Percentiles rank a stretch among this genome's conserved stretches.
Evolutionary conservation across 2,113 vertebrate species (phyloP).

Genomic region (Ascaphus truei): DNA sequence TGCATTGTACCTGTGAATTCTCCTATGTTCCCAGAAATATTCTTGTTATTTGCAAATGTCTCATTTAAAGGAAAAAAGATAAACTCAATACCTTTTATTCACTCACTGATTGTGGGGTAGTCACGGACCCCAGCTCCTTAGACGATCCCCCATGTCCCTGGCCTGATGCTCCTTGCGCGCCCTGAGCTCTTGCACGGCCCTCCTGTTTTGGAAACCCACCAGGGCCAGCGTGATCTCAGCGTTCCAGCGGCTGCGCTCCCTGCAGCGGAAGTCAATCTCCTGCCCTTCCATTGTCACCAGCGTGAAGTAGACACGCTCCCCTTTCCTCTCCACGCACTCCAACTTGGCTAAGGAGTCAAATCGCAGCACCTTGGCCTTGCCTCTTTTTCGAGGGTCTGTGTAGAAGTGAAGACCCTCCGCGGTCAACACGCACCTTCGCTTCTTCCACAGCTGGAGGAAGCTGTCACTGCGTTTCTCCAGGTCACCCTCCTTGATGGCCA

Average conservation of each 20-base stretch:
- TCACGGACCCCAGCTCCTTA: conserved; percentile 23
- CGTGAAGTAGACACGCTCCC: conserved; percentile 95
- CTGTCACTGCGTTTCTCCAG: conserved; percentile 94
- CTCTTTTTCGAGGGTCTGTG: conserved; percentile 31
- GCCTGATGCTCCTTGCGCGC: conserved; percentile 90
- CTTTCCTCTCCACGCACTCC: conserved; percentile 95
- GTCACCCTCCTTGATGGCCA: conserved; percentile 75
- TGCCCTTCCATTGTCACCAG: conserved; percentile 91
- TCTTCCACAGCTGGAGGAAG: conserved; percentile 96
- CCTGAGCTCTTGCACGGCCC: conserved; percentile 89
- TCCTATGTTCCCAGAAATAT: not conserved
- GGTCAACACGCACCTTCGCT: conserved; percentile 90
- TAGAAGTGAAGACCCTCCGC: conserved; percentile 81
- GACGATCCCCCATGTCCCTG: not conserved
- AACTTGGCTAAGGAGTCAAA: conserved; percentile 95
- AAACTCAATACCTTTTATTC: too few species aligned
- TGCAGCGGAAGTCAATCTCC: conserved; percentile 96
- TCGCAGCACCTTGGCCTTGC: conserved; percentile 80
- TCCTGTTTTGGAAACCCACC: conserved; percentile 96
- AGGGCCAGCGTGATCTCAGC: conserved; percentile 95
- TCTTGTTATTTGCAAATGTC: too few species aligned
- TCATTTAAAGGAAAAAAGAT: too few species aligned
- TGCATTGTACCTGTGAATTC: not conserved
- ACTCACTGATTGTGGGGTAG: too few species aligned
- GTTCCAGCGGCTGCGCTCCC: conserved; percentile 94